Percentiles rank a stretch among this genome's conserved stretches.
phyloP scores from a whole-genome alignment of 1,140 invertebrate species.

The Procambarus clarkii region DNA sequence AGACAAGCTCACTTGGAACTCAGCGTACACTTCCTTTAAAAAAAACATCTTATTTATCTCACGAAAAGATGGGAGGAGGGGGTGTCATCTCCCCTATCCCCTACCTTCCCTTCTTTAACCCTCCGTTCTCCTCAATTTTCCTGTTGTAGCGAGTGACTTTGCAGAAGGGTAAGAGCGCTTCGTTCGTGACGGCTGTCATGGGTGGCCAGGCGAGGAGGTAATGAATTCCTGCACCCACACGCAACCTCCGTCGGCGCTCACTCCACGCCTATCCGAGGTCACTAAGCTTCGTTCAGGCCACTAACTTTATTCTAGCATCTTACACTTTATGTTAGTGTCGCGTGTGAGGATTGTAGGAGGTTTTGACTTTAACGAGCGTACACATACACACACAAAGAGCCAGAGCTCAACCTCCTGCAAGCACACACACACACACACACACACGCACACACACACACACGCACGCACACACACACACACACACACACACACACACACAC shows the following conservation, averaged over 20 bases:
- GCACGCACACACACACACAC: constrained; percentile 5
- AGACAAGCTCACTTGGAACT: not conserved
- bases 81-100: too few relatives aligned
- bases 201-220: constrained; percentile 7
- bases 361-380: too few relatives aligned
- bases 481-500: constrained; percentile 16
- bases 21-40: not conserved
- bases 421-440: not conserved
- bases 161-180: not conserved
- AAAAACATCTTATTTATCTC: not conserved
- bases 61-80: not conserved
- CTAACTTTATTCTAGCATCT: too few relatives aligned
- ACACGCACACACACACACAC: constrained; percentile 4
- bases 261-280: not conserved
- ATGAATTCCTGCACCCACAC: not conserved
- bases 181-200: not conserved
- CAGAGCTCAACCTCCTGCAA: too few relatives aligned
- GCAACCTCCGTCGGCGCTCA: not conserved
- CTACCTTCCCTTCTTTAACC: not conserved
- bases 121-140: not conserved
- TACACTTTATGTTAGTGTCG: too few relatives aligned
- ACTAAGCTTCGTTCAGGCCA: not conserved
- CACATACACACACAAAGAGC: too few relatives aligned
- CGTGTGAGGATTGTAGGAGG: too few relatives aligned
- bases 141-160: not conserved